These are phyloP conservation scores for Marronus borbonicus DNA, from an alignment of 2,888 invertebrate genomes.

Conservation along the genomic window DNA sequence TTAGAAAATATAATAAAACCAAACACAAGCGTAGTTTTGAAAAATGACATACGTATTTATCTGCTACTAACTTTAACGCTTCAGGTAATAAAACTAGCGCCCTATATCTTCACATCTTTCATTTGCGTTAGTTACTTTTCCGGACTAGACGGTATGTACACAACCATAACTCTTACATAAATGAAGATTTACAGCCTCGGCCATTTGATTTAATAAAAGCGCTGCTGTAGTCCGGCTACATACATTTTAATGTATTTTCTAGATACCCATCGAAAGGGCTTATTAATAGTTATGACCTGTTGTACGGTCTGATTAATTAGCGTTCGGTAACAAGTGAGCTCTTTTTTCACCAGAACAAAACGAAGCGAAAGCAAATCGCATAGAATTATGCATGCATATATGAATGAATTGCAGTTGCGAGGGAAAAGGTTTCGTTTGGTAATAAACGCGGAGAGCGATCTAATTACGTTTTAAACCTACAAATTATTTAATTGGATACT, in stretches of 20 bases:
- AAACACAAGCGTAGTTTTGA: no score
- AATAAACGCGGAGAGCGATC: no score
- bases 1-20: no score
- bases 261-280: conserved; percentile 15
- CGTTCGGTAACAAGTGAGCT: conserved; percentile 3
- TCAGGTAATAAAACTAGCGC: not conserved
- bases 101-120: not conserved
- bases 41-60: no score
- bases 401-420: not conserved
- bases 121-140: not conserved
- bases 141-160: not conserved
- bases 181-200: conserved; percentile 15
- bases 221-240: not conserved
- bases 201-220: conserved; percentile 19
- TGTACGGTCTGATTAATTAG: not conserved
- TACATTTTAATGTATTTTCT: conserved; percentile 16
- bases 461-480: no score
- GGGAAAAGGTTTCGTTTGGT: no score
- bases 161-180: conserved; percentile 13
- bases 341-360: not conserved
- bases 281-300: conserved; percentile 21
- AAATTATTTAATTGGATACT: no score
- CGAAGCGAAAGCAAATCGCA: no score
- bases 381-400: no score
- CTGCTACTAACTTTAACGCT: no score